Conservation (phyloP, 2,888 invertebrate species). For the Frankliniella fusca region DNA sequence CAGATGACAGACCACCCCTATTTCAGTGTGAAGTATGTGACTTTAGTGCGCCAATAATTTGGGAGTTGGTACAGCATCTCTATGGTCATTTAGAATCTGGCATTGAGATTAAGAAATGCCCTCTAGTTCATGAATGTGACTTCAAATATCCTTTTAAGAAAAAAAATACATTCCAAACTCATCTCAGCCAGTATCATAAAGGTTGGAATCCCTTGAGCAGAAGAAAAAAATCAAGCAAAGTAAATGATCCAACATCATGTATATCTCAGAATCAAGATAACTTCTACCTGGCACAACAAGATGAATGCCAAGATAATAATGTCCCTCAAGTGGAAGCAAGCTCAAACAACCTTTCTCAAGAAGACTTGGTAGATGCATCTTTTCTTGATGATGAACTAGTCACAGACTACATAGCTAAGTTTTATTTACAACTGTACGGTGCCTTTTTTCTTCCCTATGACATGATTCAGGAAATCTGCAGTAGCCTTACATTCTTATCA, state of each 20-base stretch:
- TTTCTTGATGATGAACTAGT: no score
- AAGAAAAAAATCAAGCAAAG: neutral
- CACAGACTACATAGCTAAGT: neutral
- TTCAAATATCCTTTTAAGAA: neutral
- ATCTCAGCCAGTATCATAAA: neutral
- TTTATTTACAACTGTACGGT: neutral
- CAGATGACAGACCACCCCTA: no score
- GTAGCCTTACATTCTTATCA: neutral
- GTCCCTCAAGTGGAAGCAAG: no score
- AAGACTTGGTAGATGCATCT: no score
- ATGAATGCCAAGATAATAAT: no score
- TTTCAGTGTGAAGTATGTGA: neutral
- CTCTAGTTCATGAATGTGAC: neutral
- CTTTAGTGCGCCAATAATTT: neutral
- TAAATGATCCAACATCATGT: neutral
- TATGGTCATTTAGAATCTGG: neutral
- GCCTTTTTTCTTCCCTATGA: neutral
- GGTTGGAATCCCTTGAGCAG: neutral
- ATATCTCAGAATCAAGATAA: no score
- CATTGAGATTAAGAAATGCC: neutral
- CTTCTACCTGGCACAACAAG: neutral
- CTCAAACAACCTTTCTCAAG: no score
- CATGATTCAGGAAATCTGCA: neutral
- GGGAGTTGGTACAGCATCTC: neutral
- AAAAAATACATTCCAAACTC: neutral